phyloP scores from a whole-genome alignment of 2,113 vertebrate genomes.

The Catharus fuscescens region DNA sequence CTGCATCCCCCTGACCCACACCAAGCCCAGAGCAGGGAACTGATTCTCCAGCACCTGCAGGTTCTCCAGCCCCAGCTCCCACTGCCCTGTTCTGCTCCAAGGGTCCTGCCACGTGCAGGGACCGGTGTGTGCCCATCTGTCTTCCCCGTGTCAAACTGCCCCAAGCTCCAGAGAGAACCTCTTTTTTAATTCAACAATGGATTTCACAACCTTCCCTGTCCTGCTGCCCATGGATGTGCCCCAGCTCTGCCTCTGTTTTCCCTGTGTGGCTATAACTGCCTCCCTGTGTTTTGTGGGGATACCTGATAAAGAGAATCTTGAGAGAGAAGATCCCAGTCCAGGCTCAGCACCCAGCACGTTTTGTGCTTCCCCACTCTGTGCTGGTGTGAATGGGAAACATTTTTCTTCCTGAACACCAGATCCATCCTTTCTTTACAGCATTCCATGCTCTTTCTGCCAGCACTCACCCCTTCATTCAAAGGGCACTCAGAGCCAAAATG shows the following conservation, averaged over 20 bases:
- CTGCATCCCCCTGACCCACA: not conserved
- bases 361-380: not conserved
- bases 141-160: not conserved
- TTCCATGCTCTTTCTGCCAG: not conserved
- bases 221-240: not conserved
- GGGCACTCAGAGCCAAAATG: not conserved
- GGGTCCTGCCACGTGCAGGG: fast-evolving
- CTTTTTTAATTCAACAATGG: not conserved
- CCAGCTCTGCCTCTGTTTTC: not conserved
- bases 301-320: not conserved
- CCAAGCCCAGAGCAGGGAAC: not conserved
- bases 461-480: not conserved
- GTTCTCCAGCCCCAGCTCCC: not conserved
- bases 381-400: not conserved
- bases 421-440: not conserved
- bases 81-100: fast-evolving
- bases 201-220: not conserved
- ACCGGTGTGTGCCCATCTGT: not conserved
- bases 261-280: fast-evolving
- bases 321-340: not conserved
- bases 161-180: not conserved
- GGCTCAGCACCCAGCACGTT: fast-evolving
- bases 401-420: not conserved
- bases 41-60: not conserved
- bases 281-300: not conserved